Conservation (phyloP, 1,140 invertebrate species). For the Drosophila willistoni region DNA sequence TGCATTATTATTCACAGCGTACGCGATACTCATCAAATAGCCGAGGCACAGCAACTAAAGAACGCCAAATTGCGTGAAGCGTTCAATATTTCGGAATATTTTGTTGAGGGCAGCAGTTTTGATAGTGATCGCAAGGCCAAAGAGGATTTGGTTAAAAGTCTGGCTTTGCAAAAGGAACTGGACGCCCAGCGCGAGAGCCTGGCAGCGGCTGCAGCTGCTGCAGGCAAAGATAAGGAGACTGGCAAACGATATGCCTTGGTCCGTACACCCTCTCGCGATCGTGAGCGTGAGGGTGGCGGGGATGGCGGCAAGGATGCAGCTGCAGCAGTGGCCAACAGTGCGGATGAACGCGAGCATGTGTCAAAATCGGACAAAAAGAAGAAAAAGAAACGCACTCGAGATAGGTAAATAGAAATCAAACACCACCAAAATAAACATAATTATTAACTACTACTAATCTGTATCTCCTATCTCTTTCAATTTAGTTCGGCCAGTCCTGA, state of each 20-base stretch:
- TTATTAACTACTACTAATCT: neutral
- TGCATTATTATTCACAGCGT: conserved; percentile 86
- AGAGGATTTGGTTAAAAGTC: conserved; percentile 88
- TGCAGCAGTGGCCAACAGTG: conserved; percentile 33
- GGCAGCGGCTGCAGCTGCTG: conserved; percentile 83
- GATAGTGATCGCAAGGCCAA: conserved; percentile 93
- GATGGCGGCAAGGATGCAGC: conserved; percentile 30
- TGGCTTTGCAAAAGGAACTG: conserved; percentile 84
- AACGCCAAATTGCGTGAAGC: conserved; percentile 96
- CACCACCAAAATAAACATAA: no score
- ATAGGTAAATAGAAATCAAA: conserved; percentile 58
- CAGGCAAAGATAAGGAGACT: conserved; percentile 79
- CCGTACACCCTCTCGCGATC: conserved; percentile 85
- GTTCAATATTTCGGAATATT: conserved; percentile 96
- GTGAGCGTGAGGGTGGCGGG: conserved; percentile 59
- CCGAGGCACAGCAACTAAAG: conserved; percentile 97
- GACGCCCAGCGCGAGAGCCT: conserved; percentile 83
- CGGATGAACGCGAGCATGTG: conserved; percentile 70
- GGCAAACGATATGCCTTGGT: conserved; percentile 86
- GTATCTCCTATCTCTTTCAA: neutral
- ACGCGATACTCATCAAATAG: conserved; percentile 96
- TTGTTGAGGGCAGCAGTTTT: conserved; percentile 96
- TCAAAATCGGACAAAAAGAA: conserved; percentile 85
- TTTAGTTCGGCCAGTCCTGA: conserved; percentile 86
- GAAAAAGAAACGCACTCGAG: conserved; percentile 78